Conservation (phyloP, 2,888 invertebrate species). For the Synergus itoensis region DNA sequence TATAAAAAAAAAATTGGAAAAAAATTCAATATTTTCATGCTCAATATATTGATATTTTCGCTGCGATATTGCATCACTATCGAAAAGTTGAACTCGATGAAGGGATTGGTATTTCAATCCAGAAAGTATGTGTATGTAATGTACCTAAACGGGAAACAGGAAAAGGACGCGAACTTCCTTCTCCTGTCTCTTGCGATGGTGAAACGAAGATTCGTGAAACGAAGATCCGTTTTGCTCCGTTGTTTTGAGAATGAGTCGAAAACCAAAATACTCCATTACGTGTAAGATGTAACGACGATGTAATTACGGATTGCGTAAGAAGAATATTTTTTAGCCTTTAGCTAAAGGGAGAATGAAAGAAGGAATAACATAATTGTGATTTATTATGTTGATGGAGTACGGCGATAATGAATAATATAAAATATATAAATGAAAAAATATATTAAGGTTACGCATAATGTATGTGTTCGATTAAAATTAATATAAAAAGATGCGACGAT, state of each 20-base stretch:
- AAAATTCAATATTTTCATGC: too few relatives aligned
- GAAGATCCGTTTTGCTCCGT: conserved; percentile 35
- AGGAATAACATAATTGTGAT: conserved; percentile 70
- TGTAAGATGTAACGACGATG: conserved; percentile 56
- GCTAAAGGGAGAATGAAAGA: conserved; percentile 44
- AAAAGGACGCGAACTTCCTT: not conserved
- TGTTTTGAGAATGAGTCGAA: conserved; percentile 50
- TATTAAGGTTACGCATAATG: conserved; percentile 66
- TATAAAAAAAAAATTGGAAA: not conserved
- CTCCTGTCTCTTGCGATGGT: not conserved
- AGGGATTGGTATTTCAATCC: not conserved
- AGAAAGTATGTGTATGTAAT: conserved; percentile 1
- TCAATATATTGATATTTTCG: too few relatives aligned
- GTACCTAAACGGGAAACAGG: conserved; percentile 10
- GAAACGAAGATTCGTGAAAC: not conserved
- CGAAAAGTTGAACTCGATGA: not conserved
- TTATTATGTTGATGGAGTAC: conserved; percentile 68
- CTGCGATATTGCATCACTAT: too few relatives aligned
- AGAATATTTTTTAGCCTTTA: conserved; percentile 61
- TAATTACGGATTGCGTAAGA: conserved; percentile 54
- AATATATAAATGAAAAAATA: conserved; percentile 58
- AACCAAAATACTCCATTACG: conserved; percentile 66
- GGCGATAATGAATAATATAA: conserved; percentile 60
- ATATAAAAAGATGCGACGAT: conserved; percentile 23
- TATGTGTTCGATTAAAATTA: conserved; percentile 56